These are phyloP conservation scores for Euglossa dilemma DNA, from an alignment of 1,140 invertebrate genomes.

Conservation along the genomic window DNA sequence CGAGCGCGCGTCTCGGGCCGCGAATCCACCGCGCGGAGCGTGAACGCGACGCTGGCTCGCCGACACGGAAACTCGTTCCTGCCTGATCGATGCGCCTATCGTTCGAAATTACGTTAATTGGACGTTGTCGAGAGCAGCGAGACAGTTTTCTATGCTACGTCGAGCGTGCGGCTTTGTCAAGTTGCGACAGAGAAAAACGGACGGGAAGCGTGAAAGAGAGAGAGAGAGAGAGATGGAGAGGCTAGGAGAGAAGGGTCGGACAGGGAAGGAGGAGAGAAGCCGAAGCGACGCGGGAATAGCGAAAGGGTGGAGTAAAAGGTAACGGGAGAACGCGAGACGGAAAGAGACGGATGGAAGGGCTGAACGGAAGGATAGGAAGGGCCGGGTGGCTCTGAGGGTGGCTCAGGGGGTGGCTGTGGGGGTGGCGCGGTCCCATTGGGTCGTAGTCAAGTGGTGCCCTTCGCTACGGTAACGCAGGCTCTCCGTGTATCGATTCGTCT, in stretches of 20 bases:
- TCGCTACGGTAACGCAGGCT: slow-evolving; percentile 63
- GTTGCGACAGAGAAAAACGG: slow-evolving; percentile 38
- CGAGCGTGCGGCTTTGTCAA: slow-evolving; percentile 61
- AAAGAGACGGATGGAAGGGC: slow-evolving; percentile 13
- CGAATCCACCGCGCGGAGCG: slow-evolving; percentile 2
- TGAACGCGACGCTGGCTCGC: slow-evolving; percentile 15
- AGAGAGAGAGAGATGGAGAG: background rate
- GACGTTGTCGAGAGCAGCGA: slow-evolving; percentile 69
- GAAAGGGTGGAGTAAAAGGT: slow-evolving; percentile 7
- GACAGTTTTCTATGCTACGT: slow-evolving; percentile 69
- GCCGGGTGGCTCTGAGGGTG: background rate
- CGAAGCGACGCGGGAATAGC: background rate
- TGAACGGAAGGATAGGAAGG: slow-evolving; percentile 27
- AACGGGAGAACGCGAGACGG: background rate
- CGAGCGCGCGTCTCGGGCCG: background rate
- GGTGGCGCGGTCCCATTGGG: slow-evolving; percentile 58
- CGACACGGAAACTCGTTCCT: slow-evolving; percentile 42
- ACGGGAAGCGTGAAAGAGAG: background rate
- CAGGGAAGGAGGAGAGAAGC: background rate
- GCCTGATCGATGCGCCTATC: slow-evolving; percentile 63
- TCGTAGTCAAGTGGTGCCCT: slow-evolving; percentile 66
- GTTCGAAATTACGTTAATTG: slow-evolving; percentile 71
- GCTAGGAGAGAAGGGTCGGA: background rate
- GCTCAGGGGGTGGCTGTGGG: slow-evolving; percentile 30
- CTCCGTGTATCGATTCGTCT: slow-evolving; percentile 73